A percentile compares a stretch with the other conserved stretches of the same genome.
Evolutionary conservation across 2,113 vertebrate species (phyloP).

Genomic region (Synodontis membranacea): DNA sequence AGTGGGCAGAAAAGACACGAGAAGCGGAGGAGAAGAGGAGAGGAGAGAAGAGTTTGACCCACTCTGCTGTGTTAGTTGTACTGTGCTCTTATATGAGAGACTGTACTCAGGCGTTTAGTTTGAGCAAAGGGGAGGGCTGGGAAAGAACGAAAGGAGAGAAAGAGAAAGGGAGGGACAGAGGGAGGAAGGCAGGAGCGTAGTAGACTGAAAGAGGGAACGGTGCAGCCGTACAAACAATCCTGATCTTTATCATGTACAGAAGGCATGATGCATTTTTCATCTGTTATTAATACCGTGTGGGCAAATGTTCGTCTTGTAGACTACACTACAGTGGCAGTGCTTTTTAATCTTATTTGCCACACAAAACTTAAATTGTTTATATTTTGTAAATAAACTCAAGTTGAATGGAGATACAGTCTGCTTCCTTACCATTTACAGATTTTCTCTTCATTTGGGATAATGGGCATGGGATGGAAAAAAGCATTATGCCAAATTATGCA

Average conservation of each 20-base stretch:
- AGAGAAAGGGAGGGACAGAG: conserved; percentile 26
- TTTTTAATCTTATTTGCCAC: neutral
- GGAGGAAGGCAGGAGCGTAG: conserved; percentile 20
- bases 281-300: neutral
- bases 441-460: neutral
- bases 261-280: neutral
- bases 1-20: conserved; percentile 51
- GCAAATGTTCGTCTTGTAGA: neutral
- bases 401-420: neutral
- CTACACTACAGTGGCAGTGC: neutral
- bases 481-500: neutral
- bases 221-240: neutral
- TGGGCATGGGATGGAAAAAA: neutral
- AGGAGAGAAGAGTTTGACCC: conserved; percentile 66
- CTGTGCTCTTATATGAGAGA: conserved; percentile 29
- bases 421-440: neutral
- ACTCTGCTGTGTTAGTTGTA: conserved; percentile 46
- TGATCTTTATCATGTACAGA: neutral
- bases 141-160: conserved; percentile 1
- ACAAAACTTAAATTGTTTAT: neutral
- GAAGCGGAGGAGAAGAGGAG: conserved; percentile 57
- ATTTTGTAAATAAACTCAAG: neutral
- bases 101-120: conserved; percentile 5
- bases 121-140: conserved; percentile 52
- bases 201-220: neutral